Conservation (phyloP, 2,888 invertebrate genomes). For the Andrena marginata region DNA sequence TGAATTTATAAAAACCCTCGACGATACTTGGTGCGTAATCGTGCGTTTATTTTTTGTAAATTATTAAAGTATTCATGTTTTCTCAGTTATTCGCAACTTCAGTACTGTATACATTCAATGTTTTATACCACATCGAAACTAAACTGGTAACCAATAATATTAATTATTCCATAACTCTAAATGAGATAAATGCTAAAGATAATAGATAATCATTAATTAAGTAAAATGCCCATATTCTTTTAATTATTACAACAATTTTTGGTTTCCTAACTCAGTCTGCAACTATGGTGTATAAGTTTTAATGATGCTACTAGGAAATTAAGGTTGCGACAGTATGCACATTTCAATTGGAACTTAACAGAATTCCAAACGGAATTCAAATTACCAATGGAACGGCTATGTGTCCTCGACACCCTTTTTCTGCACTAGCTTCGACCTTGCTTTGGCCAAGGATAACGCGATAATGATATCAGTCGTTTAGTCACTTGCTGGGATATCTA, state of each 20-base stretch:
- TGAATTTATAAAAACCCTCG: conserved; percentile 10
- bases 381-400: neutral
- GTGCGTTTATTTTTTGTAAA: neutral
- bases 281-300: neutral
- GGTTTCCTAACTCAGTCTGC: too few relatives aligned
- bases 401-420: conserved; percentile 1
- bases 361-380: neutral
- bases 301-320: neutral
- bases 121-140: too few relatives aligned
- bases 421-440: neutral
- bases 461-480: neutral
- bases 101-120: too few relatives aligned
- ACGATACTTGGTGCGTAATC: neutral
- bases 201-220: too few relatives aligned
- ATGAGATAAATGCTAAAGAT: too few relatives aligned
- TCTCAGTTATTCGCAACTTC: neutral
- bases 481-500: neutral
- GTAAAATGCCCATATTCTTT: too few relatives aligned
- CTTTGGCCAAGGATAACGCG: neutral
- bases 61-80: neutral
- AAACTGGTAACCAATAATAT: too few relatives aligned
- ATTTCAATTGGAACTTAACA: neutral
- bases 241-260: too few relatives aligned
- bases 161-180: too few relatives aligned
- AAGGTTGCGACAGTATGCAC: neutral